Evolutionary conservation across 2,113 vertebrate species (phyloP).

Genomic region (Cinclus mexicanus): DNA sequence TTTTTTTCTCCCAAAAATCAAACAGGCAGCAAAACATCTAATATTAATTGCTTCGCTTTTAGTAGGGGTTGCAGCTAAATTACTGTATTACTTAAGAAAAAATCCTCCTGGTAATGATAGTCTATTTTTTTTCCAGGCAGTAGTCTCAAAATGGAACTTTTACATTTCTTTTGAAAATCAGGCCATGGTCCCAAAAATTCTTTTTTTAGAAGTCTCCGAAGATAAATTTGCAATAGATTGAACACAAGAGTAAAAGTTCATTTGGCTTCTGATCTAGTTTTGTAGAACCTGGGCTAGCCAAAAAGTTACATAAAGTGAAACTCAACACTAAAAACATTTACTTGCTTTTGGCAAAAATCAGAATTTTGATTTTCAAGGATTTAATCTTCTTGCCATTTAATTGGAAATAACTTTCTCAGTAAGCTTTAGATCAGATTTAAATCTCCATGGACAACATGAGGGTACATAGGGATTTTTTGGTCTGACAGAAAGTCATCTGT

Average conservation of each 20-base stretch:
- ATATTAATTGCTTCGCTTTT: background rate
- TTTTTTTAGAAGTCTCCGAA: background rate
- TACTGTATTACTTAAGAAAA: background rate
- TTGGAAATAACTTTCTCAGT: background rate
- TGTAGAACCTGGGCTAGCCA: background rate
- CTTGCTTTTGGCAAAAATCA: background rate
- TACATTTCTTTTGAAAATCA: background rate
- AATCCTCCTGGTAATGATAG: background rate
- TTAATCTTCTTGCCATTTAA: background rate
- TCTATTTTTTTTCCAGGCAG: background rate
- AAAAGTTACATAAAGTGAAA: background rate
- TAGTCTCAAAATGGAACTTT: background rate
- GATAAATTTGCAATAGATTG: background rate
- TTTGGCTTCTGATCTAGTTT: constrained; percentile 7
- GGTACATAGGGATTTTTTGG: background rate
- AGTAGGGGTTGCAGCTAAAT: background rate
- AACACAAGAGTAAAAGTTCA: background rate
- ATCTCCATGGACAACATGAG: background rate
- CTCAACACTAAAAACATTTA: background rate
- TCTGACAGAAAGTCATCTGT: background rate
- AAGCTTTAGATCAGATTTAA: background rate
- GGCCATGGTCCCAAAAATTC: background rate
- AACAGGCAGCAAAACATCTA: background rate
- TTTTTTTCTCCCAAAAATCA: background rate
- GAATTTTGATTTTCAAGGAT: background rate